Evolutionary conservation across 2,888 invertebrate species (phyloP).

Genomic region (Boloria selene): DNA sequence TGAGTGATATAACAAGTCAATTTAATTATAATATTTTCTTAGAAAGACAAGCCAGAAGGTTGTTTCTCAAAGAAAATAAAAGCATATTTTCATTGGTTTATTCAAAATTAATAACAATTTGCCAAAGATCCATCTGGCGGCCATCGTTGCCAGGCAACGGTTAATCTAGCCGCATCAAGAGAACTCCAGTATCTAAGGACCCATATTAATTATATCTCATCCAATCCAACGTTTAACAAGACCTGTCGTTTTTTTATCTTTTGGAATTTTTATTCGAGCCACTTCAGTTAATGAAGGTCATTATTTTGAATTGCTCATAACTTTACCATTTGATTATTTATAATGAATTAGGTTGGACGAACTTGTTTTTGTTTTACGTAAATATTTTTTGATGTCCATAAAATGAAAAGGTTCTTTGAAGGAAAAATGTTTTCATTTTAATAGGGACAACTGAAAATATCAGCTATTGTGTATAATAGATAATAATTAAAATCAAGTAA

Average conservation of each 20-base stretch:
- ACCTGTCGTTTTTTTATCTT: constrained; percentile 35
- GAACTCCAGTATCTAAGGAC: constrained; percentile 29
- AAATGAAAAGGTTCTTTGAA: too few species aligned
- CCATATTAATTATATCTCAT: constrained; percentile 36
- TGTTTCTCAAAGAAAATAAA: constrained; percentile 3
- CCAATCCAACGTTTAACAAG: constrained; percentile 33
- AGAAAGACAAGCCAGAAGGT: too few species aligned
- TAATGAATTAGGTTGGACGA: constrained; percentile 16
- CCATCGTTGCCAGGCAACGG: constrained; percentile 29
- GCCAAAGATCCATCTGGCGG: constrained; percentile 1
- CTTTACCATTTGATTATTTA: constrained; percentile 22
- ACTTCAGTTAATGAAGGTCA: constrained; percentile 36
- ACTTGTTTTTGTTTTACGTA: constrained; percentile 2
- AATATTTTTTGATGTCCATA: too few species aligned
- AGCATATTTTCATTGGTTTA: constrained; percentile 13
- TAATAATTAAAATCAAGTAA: too few species aligned
- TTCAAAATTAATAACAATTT: constrained; percentile 16
- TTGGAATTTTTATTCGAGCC: constrained; percentile 24
- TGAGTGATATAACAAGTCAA: too few species aligned
- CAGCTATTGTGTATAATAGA: too few species aligned
- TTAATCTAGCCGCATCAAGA: constrained; percentile 32
- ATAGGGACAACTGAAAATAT: too few species aligned
- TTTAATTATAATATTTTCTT: too few species aligned
- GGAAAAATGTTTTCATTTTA: too few species aligned
- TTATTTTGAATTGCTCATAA: constrained; percentile 35